Evolutionary conservation across 2,888 invertebrate genomes (phyloP).

Genomic region (Ophion ventricosus): DNA sequence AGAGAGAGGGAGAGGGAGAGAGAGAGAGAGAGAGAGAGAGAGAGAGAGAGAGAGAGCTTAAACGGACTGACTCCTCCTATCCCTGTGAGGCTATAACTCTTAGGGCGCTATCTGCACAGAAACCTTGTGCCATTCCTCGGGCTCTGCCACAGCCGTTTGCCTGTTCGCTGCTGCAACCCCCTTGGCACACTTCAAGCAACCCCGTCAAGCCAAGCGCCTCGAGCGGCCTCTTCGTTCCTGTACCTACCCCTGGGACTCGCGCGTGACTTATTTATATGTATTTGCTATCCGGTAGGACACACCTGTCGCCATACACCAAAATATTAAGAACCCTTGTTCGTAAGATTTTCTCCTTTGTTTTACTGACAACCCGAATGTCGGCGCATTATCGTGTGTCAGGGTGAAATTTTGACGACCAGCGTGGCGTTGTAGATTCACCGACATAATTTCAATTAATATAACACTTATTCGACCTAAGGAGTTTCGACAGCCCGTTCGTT

Average conservation of each 20-base stretch:
- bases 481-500: too few species aligned
- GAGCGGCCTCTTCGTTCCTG: conserved; percentile 10
- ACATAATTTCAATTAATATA: too few species aligned
- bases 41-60: conserved; percentile 71
- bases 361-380: not conserved
- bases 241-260: conserved; percentile 74
- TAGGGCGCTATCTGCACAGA: conserved; percentile 79
- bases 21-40: conserved; percentile 42
- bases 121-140: conserved; percentile 74
- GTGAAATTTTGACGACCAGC: too few species aligned
- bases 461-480: too few species aligned
- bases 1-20: conserved; percentile 42
- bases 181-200: conserved; percentile 47
- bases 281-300: conserved; percentile 70
- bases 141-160: conserved; percentile 47
- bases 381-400: too few species aligned
- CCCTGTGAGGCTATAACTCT: conserved; percentile 79
- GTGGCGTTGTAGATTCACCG: too few species aligned
- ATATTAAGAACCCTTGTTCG: conserved; percentile 20
- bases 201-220: conserved; percentile 39
- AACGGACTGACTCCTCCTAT: conserved; percentile 70
- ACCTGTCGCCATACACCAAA: conserved; percentile 63
- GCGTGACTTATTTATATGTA: conserved; percentile 78
- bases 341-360: not conserved
- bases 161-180: conserved; percentile 41